Percentiles rank a stretch among this genome's conserved stretches.
Evolutionary conservation across 2,113 vertebrate species (phyloP).

Genomic region (Megaceryle torquata): DNA sequence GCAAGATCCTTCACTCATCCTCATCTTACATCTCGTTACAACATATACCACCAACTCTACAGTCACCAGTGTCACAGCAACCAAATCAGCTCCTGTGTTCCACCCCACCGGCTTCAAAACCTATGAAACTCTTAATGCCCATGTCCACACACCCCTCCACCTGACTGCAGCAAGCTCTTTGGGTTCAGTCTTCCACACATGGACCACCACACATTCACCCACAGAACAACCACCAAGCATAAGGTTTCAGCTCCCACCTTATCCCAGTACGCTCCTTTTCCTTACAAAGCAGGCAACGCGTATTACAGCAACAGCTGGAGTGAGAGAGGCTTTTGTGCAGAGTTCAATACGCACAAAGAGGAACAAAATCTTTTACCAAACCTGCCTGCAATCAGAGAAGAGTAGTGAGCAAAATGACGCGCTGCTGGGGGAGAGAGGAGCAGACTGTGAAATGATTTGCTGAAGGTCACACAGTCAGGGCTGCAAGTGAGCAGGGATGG

Average conservation of each 20-base stretch:
- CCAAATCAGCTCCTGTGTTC: accelerated
- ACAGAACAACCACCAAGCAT: accelerated
- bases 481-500: neutral
- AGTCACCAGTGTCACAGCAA: neutral
- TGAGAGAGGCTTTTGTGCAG: conserved; percentile 1
- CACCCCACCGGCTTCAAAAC: neutral
- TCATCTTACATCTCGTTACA: neutral
- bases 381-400: conserved; percentile 29
- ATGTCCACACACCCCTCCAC: accelerated
- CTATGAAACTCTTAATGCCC: neutral
- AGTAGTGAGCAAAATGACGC: neutral
- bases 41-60: accelerated
- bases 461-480: neutral
- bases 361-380: conserved; percentile 36
- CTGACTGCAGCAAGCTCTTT: neutral
- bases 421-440: neutral
- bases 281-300: neutral
- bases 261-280: neutral
- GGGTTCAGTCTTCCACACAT: neutral
- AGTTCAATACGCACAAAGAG: conserved; percentile 21
- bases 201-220: accelerated
- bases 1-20: neutral
- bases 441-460: neutral
- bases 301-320: conserved; percentile 21
- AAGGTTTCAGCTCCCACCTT: neutral